These are phyloP conservation scores for Nemotelus pantherinus DNA, from an alignment of 2,888 invertebrate species.

Conservation along the genomic window DNA sequence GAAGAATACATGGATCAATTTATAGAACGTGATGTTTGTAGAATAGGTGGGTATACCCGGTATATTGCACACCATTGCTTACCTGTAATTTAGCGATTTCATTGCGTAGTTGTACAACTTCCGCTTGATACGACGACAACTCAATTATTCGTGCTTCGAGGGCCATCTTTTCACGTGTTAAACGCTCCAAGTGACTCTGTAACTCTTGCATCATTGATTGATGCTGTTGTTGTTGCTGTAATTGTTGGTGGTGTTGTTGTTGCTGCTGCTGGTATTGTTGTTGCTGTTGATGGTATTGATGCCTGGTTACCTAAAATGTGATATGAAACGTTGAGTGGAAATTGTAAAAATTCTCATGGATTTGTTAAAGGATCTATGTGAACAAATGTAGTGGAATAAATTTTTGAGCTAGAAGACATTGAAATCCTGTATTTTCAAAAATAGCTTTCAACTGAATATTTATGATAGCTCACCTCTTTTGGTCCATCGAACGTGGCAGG, in stretches of 20 bases:
- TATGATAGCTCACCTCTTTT: constrained; percentile 48
- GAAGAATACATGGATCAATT: no score
- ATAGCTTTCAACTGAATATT: no score
- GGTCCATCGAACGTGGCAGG: constrained; percentile 49
- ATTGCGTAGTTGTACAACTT: constrained; percentile 73
- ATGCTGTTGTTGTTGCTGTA: constrained; percentile 56
- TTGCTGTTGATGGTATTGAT: no score
- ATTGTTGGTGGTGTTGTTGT: constrained; percentile 44
- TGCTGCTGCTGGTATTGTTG: neutral
- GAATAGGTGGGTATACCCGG: neutral
- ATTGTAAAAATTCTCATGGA: no score
- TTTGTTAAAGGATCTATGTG: neutral
- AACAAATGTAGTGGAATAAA: neutral
- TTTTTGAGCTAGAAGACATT: neutral
- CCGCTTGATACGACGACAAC: constrained; percentile 72
- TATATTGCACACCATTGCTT: constrained; percentile 35
- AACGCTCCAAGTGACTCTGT: constrained; percentile 71
- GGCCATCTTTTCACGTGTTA: constrained; percentile 73
- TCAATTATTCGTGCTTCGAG: constrained; percentile 72
- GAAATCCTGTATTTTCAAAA: neutral
- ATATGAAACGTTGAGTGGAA: no score
- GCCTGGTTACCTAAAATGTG: neutral
- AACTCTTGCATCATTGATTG: constrained; percentile 69
- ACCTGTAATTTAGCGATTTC: constrained; percentile 79
- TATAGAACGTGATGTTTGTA: neutral